These are phyloP conservation scores for Polypterus bichir DNA, from an alignment of 2,113 vertebrate species.

Conservation along the genomic window DNA sequence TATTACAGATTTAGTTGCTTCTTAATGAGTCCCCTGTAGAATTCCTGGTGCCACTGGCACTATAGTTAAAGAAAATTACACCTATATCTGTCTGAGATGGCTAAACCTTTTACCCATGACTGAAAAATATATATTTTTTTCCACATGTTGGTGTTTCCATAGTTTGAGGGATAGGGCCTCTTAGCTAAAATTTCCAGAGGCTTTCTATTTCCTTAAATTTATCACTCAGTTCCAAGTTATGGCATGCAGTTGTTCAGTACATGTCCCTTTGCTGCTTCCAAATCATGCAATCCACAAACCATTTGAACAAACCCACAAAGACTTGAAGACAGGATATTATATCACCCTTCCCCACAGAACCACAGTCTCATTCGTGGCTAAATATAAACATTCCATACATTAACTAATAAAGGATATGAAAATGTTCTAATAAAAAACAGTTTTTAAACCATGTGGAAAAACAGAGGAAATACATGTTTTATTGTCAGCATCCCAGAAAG, in stretches of 20 bases:
- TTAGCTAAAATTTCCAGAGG: slow-evolving; percentile 8
- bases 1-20: too few species aligned
- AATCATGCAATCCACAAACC: slow-evolving; percentile 20
- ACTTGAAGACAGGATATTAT: slow-evolving; percentile 18
- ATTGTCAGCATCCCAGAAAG: too few species aligned
- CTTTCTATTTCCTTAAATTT: slow-evolving; percentile 16
- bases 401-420: slow-evolving; percentile 21
- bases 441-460: too few species aligned
- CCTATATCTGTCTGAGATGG: too few species aligned
- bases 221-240: slow-evolving; percentile 14
- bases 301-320: slow-evolving; percentile 10
- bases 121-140: neutral
- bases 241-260: slow-evolving; percentile 9
- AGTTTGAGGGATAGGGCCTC: slow-evolving; percentile 10
- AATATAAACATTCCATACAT: slow-evolving; percentile 22
- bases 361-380: slow-evolving; percentile 16
- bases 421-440: neutral
- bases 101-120: too few species aligned
- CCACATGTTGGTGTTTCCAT: slow-evolving; percentile 6
- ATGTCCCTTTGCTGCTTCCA: slow-evolving; percentile 19
- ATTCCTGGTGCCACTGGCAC: too few species aligned
- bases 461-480: too few species aligned
- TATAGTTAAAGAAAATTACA: too few species aligned
- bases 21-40: too few species aligned
- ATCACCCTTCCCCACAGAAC: slow-evolving; percentile 17